These are phyloP conservation scores for Sylvicola cinctus DNA, from an alignment of 2,888 invertebrate genomes.

Conservation along the genomic window DNA sequence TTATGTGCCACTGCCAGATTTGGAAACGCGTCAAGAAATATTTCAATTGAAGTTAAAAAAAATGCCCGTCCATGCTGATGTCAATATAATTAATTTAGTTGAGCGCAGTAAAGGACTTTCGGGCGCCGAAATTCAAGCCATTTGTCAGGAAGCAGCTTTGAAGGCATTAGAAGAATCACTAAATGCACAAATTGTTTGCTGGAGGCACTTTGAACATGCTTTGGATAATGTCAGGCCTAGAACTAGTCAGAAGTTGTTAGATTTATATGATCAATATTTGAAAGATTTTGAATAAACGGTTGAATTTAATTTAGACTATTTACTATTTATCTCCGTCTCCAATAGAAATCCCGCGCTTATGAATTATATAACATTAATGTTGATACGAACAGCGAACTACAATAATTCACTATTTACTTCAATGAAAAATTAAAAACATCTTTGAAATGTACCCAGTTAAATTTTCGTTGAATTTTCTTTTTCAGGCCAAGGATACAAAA, in stretches of 20 bases:
- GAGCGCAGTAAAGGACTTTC: conserved; percentile 60
- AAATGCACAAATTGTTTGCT: conserved; percentile 35
- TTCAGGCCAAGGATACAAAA: too few relatives aligned
- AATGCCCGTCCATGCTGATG: conserved; percentile 47
- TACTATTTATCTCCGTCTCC: too few relatives aligned
- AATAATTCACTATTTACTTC: too few relatives aligned
- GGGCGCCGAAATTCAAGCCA: conserved; percentile 79
- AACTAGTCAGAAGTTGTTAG: conserved; percentile 46
- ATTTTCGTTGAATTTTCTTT: too few relatives aligned
- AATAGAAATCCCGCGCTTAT: too few relatives aligned
- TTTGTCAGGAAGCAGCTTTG: conserved; percentile 84
- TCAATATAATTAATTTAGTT: conserved; percentile 45
- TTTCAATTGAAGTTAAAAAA: conserved; percentile 52
- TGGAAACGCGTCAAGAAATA: conserved; percentile 58
- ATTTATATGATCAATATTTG: conserved; percentile 48
- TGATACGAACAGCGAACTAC: too few relatives aligned
- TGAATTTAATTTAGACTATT: too few relatives aligned
- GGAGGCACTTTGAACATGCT: conserved; percentile 53
- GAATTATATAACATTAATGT: too few relatives aligned
- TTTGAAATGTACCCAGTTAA: too few relatives aligned
- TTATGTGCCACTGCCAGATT: conserved; percentile 82
- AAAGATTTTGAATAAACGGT: conserved; percentile 18
- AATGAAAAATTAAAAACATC: too few relatives aligned
- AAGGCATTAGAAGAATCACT: conserved; percentile 61
- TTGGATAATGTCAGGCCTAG: conserved; percentile 51